These are phyloP conservation scores for Melanchra persicariae DNA, from an alignment of 2,888 invertebrate species.

Conservation along the genomic window DNA sequence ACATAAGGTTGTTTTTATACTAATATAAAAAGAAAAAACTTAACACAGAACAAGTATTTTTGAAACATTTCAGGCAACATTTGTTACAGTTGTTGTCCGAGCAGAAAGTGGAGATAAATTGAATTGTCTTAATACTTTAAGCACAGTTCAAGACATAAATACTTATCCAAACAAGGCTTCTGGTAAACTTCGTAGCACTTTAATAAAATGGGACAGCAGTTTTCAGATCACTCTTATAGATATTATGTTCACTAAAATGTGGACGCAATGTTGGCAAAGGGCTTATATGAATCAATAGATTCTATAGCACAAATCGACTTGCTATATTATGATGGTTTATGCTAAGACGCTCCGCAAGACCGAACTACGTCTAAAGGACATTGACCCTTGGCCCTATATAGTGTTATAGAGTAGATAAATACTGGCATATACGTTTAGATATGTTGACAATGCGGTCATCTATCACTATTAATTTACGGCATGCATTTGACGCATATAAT, in stretches of 20 bases:
- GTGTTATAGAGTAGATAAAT: slow-evolving; percentile 19
- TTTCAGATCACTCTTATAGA: background rate
- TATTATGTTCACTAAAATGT: slow-evolving; percentile 14
- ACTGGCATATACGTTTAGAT: slow-evolving; percentile 59
- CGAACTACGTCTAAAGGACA: slow-evolving; percentile 63
- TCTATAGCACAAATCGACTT: slow-evolving; percentile 13
- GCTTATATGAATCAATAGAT: slow-evolving; percentile 38
- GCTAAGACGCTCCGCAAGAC: slow-evolving; percentile 31
- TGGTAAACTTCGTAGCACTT: slow-evolving; percentile 26
- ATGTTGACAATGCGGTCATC: slow-evolving; percentile 67
- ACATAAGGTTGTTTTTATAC: background rate
- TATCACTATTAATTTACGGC: slow-evolving; percentile 78
- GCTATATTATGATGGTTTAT: slow-evolving; percentile 30
- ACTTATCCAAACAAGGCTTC: slow-evolving; percentile 38
- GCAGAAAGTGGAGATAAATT: slow-evolving; percentile 43
- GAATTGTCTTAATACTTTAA: slow-evolving; percentile 48
- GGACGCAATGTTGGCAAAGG: slow-evolving; percentile 12
- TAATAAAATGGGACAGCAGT: slow-evolving; percentile 14
- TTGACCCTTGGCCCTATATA: slow-evolving; percentile 68
- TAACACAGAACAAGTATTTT: slow-evolving; percentile 8
- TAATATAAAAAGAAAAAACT: background rate
- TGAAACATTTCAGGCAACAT: slow-evolving; percentile 26
- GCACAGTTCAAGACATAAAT: slow-evolving; percentile 46
- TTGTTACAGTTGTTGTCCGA: slow-evolving; percentile 18
- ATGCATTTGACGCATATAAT: slow-evolving; percentile 35